Percentiles rank a stretch among this genome's conserved stretches.
Conservation (phyloP, 1,140 invertebrate species). For the Papilio polyxenes region DNA sequence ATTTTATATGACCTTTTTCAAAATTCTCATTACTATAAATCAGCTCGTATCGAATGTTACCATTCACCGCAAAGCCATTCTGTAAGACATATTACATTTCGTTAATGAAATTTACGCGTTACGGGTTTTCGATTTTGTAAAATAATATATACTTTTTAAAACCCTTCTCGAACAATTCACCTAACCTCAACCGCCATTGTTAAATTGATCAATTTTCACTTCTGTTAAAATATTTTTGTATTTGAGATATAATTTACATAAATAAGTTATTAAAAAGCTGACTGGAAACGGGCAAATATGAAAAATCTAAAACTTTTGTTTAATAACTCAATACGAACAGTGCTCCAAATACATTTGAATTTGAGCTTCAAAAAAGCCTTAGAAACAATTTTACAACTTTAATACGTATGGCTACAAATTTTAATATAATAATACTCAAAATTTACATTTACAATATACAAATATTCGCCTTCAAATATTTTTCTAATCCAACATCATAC, state of each 20-base stretch:
- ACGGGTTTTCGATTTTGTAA: slow-evolving; percentile 20
- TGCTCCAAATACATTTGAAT: too few species aligned
- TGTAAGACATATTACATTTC: slow-evolving; percentile 25
- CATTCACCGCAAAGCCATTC: slow-evolving; percentile 27
- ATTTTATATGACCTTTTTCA: background rate
- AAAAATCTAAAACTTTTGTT: too few species aligned
- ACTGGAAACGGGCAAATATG: too few species aligned
- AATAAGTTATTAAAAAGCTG: background rate
- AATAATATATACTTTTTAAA: slow-evolving; percentile 24
- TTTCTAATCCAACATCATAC: too few species aligned
- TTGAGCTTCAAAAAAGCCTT: too few species aligned
- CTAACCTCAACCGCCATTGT: background rate
- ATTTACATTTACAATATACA: background rate
- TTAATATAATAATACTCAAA: background rate
- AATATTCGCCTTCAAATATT: too few species aligned
- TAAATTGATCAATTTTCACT: background rate
- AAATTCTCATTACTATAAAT: slow-evolving; percentile 27
- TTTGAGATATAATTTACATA: background rate
- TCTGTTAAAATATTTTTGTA: background rate
- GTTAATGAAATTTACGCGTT: slow-evolving; percentile 32
- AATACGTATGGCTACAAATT: too few species aligned
- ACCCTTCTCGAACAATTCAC: background rate
- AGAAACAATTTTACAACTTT: too few species aligned
- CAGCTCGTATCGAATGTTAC: slow-evolving; percentile 31
- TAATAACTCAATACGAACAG: too few species aligned